Evolutionary conservation across 1,140 invertebrate species (phyloP), one percentile per base, ranked within the genome.

Genomic region (Bombus cullumanus): DNA sequence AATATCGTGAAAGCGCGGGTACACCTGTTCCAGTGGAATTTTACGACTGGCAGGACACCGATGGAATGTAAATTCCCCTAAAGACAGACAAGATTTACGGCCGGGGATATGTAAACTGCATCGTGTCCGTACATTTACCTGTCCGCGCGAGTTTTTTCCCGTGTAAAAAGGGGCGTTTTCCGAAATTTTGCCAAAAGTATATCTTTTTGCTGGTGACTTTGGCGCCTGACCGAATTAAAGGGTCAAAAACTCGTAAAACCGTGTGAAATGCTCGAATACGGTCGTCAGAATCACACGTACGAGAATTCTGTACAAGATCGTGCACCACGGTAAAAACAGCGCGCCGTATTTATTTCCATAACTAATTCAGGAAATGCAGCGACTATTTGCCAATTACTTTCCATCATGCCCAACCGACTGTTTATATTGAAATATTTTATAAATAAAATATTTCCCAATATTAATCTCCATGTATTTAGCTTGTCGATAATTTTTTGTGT

Each of bases 31-130:
- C 57, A 81, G 62, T 6, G 62, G 34, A 74, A 81, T 86, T 86
- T 86, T 86, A 81, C 78, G 79, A 81, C 57, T 75, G 79, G 72
- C 64, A 68, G 28, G 85, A 68, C 80, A 76, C 57, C 41, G 62
- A 83, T 76, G 80, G 80, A 72, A 81, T 82, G 85, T 86, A 86
- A 86, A 86, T 86, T 81, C 81, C 43, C 39, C 74, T 34, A 82
- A 81, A 83, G 80, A 62, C 73, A 64, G 85, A 82, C 80, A 83
- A 78, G 80, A 86, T 86, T 86, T 86, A 86, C 85, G 85, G 68
- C 34, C 62, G 34, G 18, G 64, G 57, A 43, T 83, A 72, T 86
- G 74, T 64, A 83, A 74, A 82, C 80, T 76, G 85, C 47, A 25
- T 37, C 34, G 62, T 68, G 59, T 62, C 28, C 59, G 59, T 62